Percentiles rank a stretch among this genome's conserved stretches.
These are phyloP conservation scores for Paralinhomoeus sp. DNA, from an alignment of 2,888 invertebrate species.

Conservation along the genomic window DNA sequence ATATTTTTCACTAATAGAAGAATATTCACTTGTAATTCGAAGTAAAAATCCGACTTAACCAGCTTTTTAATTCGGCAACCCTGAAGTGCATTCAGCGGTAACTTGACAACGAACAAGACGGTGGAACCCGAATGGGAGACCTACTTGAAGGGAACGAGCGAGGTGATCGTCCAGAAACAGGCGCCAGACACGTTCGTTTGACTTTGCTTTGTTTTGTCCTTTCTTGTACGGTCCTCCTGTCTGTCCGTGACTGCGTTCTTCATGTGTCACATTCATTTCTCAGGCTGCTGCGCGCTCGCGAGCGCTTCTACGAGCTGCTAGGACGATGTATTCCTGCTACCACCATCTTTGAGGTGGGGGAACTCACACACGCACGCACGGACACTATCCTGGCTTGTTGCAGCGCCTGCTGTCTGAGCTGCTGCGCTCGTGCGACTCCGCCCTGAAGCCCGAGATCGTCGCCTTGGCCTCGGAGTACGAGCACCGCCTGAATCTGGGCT, in stretches of 20 bases:
- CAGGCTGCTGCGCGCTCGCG: conserved; percentile 57
- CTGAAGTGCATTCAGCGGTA: conserved; percentile 12
- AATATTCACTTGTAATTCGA: no score
- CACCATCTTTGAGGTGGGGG: conserved; percentile 54
- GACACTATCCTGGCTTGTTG: conserved; percentile 8
- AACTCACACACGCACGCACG: not conserved
- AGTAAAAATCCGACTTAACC: no score
- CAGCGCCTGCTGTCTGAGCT: conserved; percentile 55
- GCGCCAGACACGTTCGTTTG: conserved; percentile 40
- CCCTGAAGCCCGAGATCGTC: conserved; percentile 60
- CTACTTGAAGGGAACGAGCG: conserved; percentile 62
- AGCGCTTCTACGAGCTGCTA: conserved; percentile 68
- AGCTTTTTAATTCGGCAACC: no score
- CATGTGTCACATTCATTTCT: conserved; percentile 4
- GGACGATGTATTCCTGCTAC: conserved; percentile 79
- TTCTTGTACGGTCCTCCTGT: no score
- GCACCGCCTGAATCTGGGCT: conserved; percentile 68
- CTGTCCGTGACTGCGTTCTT: no score
- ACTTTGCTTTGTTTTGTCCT: no score
- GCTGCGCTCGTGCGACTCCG: conserved; percentile 65
- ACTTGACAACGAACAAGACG: conserved; percentile 31
- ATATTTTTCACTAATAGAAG: no score
- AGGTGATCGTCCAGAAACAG: conserved; percentile 61
- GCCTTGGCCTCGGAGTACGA: conserved; percentile 69
- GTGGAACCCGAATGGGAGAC: conserved; percentile 76